Evolutionary conservation across 2,797 vertebrate species (phyloP), one percentile per base, ranked within the genome.

Genomic region (Malacoctenus gilli): DNA sequence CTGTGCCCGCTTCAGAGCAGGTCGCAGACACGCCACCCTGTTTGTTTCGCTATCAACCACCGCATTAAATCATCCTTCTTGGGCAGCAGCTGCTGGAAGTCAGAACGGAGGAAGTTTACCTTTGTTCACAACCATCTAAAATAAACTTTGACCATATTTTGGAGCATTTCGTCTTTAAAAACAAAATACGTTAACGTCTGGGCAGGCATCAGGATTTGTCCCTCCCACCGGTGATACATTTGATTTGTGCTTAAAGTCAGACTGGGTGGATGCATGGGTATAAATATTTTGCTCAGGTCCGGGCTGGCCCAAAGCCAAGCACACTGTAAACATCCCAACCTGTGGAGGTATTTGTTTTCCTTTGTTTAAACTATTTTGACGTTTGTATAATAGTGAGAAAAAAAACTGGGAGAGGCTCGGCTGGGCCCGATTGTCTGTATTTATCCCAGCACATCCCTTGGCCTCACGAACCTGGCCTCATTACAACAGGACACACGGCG

Each of bases 321-420:
- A 73, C 77, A 75, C 77, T 90, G 79, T 92, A 93, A 93, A 93
- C 92, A 91, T 89, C 86, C 82, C 76, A 84, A 84, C 75, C 80
- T 85, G 85, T 53, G 68, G 79, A 69, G 81, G 79, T 92, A 89
- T 86, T 86, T 89, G 69, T 89, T 90, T 91, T 90, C 89, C 90
- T 92, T 89, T 89, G 86, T 91, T 89, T 91, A 92, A 92, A 92
- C 84, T 82, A 72, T 89, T 89, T 85, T 91, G 91, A 93, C 89
- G 79, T 92, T 68, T 75, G 65, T 88, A 91, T 89, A 89, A 91
- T 90, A 86, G 87, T 82, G 84, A 88, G 87, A 89, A 81, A 84
- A 28, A 83, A 86, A 85, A 83, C 74, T 63, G 39, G 70, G 59
- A 68, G 58, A 79, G 72, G 47, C 72, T 85, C 80, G 80, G 75